These are phyloP conservation scores for Malacoctenus gilli DNA, from an alignment of 2,797 vertebrate species.

Conservation along the genomic window DNA sequence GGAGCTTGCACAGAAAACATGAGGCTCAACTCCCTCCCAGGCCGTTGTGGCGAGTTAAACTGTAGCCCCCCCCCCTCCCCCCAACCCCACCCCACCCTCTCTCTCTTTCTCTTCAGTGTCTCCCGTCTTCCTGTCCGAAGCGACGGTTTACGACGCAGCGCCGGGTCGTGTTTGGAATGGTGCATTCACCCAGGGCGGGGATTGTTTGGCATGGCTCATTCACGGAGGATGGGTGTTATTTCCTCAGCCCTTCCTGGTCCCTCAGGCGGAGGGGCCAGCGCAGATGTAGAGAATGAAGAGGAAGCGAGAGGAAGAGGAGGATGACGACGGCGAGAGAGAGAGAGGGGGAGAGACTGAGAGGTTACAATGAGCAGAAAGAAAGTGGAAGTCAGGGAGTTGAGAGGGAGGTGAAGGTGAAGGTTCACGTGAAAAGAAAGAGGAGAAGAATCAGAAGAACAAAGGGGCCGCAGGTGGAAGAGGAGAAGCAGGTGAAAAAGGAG, in stretches of 20 bases:
- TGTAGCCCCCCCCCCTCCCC: not conserved
- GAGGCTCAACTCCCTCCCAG: conserved; percentile 1
- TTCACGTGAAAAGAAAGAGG: no score
- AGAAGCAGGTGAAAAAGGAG: not conserved
- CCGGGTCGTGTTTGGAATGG: conserved; percentile 47
- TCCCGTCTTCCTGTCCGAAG: conserved; percentile 32
- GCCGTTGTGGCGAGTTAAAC: conserved; percentile 7
- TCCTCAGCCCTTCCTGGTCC: conserved; percentile 77
- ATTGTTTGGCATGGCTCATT: conserved; percentile 71
- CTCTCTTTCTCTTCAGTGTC: no score
- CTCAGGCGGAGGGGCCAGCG: conserved; percentile 43
- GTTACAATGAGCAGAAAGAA: no score
- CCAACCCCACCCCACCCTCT: no score
- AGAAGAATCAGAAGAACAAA: no score
- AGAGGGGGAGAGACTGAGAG: not conserved
- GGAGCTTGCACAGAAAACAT: conserved; percentile 13
- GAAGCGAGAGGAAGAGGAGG: conserved; percentile 6
- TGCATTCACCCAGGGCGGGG: conserved; percentile 65
- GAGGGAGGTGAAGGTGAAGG: no score
- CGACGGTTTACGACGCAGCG: conserved; percentile 44
- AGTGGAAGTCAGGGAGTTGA: no score
- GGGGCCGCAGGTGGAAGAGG: not conserved
- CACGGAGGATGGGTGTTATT: conserved; percentile 81
- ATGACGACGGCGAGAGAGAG: not conserved
- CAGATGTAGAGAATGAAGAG: conserved; percentile 52